Evolutionary conservation across 2,797 vertebrate genomes (phyloP).

Genomic region (Jordanella pulchra): DNA sequence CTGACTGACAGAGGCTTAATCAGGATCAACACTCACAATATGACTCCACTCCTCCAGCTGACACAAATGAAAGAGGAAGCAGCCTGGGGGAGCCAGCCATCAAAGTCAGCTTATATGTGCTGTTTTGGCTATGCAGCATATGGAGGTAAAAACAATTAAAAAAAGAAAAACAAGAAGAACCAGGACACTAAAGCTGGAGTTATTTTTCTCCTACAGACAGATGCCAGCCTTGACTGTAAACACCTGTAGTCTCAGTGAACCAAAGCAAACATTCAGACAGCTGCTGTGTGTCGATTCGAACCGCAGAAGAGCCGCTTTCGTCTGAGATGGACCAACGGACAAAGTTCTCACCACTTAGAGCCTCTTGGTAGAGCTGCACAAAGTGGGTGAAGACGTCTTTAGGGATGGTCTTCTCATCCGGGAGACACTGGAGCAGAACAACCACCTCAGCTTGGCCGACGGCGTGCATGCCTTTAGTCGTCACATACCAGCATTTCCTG

Average conservation of each 20-base stretch:
- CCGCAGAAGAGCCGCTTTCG: no score
- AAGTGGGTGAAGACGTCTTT: constrained; percentile 97
- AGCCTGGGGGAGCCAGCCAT: constrained; percentile 48
- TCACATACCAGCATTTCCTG: constrained; percentile 98
- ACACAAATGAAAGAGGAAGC: constrained; percentile 45
- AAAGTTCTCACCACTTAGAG: constrained; percentile 85
- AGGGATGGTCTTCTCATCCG: constrained; percentile 95
- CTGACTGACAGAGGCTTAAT: constrained; percentile 54
- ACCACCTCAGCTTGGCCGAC: constrained; percentile 96
- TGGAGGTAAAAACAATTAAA: constrained; percentile 29
- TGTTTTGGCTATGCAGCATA: constrained; percentile 39
- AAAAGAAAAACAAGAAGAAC: constrained; percentile 28
- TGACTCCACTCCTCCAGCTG: constrained; percentile 36
- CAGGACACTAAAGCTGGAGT: constrained; percentile 32
- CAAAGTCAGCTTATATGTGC: constrained; percentile 58
- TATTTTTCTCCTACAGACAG: constrained; percentile 19
- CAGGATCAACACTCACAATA: constrained; percentile 46
- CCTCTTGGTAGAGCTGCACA: constrained; percentile 96
- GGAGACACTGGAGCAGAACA: constrained; percentile 93
- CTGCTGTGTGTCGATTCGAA: no score
- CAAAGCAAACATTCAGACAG: neutral
- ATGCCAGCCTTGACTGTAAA: neutral
- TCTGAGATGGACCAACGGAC: neutral
- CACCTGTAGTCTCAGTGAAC: constrained; percentile 18
- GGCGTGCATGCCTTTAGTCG: constrained; percentile 97